Evolutionary conservation across 2,113 vertebrate genomes (phyloP).

Genomic region (Syngnathus scovelli): DNA sequence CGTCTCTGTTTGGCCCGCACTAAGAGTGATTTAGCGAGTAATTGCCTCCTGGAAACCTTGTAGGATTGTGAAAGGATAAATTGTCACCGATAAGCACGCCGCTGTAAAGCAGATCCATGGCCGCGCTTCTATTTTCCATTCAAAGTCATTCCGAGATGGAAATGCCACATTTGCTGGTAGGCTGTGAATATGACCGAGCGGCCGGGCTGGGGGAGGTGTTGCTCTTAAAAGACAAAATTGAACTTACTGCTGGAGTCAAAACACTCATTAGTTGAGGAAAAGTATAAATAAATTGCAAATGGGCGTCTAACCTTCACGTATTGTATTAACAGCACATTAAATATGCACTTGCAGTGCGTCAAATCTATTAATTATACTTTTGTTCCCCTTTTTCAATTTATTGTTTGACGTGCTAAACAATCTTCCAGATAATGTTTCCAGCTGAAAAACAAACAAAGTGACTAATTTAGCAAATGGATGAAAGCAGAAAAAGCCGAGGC

Average conservation of each 20-base stretch:
- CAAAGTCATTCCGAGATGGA: conserved; percentile 40
- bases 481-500: conserved; percentile 18
- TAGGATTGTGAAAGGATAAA: conserved; percentile 33
- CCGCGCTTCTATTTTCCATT: conserved; percentile 37
- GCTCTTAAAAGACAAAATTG: conserved; percentile 38
- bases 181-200: conserved; percentile 40
- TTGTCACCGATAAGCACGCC: conserved; percentile 29
- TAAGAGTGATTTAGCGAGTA: conserved; percentile 37
- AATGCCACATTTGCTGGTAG: conserved; percentile 43
- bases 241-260: conserved; percentile 46
- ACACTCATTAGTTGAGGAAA: conserved; percentile 40
- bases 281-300: conserved; percentile 28
- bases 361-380: conserved; percentile 28
- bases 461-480: conserved; percentile 3
- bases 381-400: neutral
- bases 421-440: neutral
- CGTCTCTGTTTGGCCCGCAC: conserved; percentile 8
- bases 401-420: neutral
- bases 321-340: conserved; percentile 42
- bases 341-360: conserved; percentile 24
- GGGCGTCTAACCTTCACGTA: conserved; percentile 12
- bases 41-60: conserved; percentile 42
- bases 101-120: conserved; percentile 32
- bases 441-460: conserved; percentile 8
- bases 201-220: conserved; percentile 26